phyloP scores from a whole-genome alignment of 2,888 invertebrate species.

The Epinotia ramella region DNA sequence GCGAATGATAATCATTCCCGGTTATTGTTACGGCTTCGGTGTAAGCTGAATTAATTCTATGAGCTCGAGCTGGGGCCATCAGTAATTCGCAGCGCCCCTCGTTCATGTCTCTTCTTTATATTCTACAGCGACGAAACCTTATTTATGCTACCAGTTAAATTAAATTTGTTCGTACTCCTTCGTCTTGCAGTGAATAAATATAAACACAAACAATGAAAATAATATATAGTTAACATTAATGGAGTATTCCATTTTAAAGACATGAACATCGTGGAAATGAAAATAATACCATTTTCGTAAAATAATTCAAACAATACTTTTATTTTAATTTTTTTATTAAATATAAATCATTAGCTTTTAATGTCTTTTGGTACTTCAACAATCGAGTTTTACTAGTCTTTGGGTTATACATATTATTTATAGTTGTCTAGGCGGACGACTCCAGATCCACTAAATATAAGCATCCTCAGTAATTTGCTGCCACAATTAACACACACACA shows the following conservation, averaged over 20 bases:
- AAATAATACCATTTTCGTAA: background rate
- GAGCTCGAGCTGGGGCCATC: slow-evolving; percentile 58
- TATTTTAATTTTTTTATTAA: too few species aligned
- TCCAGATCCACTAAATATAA: too few species aligned
- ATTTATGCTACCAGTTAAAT: slow-evolving; percentile 6
- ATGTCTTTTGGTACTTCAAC: too few species aligned
- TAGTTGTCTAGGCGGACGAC: too few species aligned
- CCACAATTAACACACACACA: too few species aligned
- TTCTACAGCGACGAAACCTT: slow-evolving; percentile 26
- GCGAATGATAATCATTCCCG: slow-evolving; percentile 67
- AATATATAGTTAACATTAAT: background rate
- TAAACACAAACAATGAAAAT: slow-evolving; percentile 1
- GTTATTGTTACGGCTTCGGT: slow-evolving; percentile 68
- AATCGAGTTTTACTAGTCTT: too few species aligned
- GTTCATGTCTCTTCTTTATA: slow-evolving; percentile 33
- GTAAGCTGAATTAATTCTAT: slow-evolving; percentile 68
- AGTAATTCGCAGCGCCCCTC: slow-evolving; percentile 40
- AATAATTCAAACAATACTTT: too few species aligned
- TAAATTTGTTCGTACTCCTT: background rate
- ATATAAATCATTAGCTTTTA: too few species aligned
- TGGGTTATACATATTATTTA: too few species aligned
- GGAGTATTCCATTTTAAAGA: background rate
- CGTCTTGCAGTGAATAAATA: background rate
- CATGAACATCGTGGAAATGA: background rate
- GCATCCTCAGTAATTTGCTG: too few species aligned